These are phyloP conservation scores for Pantherophis vulpinus DNA, from an alignment of 2,797 vertebrate species.

Conservation along the genomic window DNA sequence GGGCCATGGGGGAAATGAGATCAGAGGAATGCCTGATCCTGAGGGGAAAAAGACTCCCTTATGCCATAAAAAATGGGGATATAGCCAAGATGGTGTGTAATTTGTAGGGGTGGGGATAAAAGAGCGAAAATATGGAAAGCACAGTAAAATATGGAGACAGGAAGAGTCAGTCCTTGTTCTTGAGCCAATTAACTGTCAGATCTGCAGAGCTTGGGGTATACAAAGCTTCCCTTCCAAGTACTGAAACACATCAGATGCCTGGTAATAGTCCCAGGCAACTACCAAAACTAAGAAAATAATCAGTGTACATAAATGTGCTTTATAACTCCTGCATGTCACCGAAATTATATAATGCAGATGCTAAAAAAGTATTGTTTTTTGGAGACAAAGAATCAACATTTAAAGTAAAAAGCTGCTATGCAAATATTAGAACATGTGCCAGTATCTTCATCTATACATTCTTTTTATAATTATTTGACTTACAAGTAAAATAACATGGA, in stretches of 20 bases:
- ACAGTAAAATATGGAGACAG: not conserved
- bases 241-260: not conserved
- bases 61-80: not conserved
- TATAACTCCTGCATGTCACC: not conserved
- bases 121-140: not conserved
- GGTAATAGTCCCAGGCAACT: not conserved
- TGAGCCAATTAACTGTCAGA: not conserved
- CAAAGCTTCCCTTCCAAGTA: not conserved
- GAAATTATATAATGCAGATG: not conserved
- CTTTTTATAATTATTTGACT: not conserved
- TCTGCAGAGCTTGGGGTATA: not conserved
- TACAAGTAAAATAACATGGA: not conserved
- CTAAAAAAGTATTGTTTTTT: not conserved
- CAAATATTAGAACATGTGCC: not conserved
- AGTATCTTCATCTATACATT: not conserved
- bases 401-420: not conserved
- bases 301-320: not conserved
- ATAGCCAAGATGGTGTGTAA: not conserved
- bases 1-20: not conserved
- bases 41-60: not conserved
- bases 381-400: not conserved
- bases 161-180: not conserved
- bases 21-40: not conserved
- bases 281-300: not conserved
- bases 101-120: not conserved